Evolutionary conservation across 2,113 vertebrate species (phyloP).

Genomic region (Pelecanoides urinatrix): DNA sequence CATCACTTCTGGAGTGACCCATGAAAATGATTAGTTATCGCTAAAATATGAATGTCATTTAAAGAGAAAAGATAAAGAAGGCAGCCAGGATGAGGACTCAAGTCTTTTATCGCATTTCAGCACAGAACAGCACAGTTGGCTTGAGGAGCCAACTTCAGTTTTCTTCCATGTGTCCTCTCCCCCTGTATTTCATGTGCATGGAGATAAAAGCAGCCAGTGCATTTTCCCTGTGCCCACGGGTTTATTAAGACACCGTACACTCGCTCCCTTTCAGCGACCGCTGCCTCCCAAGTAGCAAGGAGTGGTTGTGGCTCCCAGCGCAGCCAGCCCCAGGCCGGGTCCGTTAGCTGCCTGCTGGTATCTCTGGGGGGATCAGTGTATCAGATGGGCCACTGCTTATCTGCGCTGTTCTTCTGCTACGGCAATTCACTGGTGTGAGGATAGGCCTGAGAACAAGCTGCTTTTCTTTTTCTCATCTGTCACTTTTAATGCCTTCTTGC

Average conservation of each 20-base stretch:
- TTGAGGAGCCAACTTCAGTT: background rate
- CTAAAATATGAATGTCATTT: background rate
- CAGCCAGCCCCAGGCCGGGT: background rate
- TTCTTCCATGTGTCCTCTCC: background rate
- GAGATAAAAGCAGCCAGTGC: background rate
- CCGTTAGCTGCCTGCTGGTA: background rate
- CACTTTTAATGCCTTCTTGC: background rate
- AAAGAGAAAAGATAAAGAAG: background rate
- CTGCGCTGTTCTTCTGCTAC: background rate
- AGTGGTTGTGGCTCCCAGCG: background rate
- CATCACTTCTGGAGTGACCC: background rate
- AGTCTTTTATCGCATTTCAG: background rate
- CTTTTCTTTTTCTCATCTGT: background rate
- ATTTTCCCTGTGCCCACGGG: background rate
- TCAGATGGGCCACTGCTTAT: background rate
- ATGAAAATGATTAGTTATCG: background rate
- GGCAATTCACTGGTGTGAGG: background rate
- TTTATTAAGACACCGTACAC: background rate
- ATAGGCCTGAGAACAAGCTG: background rate
- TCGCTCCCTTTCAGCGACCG: fast-evolving
- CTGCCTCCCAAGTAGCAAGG: background rate
- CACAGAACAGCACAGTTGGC: too few relatives aligned
- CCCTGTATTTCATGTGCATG: background rate
- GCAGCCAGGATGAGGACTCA: background rate
- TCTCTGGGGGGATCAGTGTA: background rate